Conservation (phyloP, 2,113 vertebrate species). For the Chiloscyllium plagiosum region DNA sequence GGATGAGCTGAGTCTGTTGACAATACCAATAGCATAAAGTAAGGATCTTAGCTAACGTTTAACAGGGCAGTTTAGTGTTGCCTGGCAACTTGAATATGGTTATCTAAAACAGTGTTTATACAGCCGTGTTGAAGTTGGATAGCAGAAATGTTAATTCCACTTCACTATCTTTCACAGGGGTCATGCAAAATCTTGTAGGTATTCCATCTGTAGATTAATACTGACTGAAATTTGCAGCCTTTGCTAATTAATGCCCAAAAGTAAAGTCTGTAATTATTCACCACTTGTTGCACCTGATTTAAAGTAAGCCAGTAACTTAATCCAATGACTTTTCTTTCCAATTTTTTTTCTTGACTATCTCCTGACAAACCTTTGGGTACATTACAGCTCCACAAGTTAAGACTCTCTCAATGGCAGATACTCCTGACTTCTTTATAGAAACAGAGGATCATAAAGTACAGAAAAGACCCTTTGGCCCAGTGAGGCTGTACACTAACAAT, state of each 20-base stretch:
- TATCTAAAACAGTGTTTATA: conserved; percentile 22
- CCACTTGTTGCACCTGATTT: background rate
- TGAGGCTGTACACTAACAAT: too few relatives aligned
- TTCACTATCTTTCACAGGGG: background rate
- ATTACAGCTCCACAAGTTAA: background rate
- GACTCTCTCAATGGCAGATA: background rate
- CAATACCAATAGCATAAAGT: background rate
- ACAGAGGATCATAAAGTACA: too few relatives aligned
- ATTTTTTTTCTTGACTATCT: background rate
- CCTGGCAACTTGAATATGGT: conserved; percentile 31
- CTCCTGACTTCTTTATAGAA: background rate
- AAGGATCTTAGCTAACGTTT: conserved; percentile 5
- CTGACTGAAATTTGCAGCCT: background rate
- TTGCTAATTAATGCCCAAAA: background rate
- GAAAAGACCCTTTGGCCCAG: too few relatives aligned
- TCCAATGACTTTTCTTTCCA: background rate
- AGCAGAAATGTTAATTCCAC: background rate
- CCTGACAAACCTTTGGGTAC: background rate
- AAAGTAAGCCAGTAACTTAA: background rate
- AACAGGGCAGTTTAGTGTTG: background rate
- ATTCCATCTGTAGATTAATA: conserved; percentile 3
- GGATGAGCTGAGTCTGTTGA: background rate
- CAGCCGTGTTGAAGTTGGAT: conserved; percentile 22
- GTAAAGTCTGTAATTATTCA: conserved; percentile 12
- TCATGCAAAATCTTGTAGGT: background rate